Conservation (phyloP, 2,797 vertebrate genomes). For the Sebastes jordani region DNA sequence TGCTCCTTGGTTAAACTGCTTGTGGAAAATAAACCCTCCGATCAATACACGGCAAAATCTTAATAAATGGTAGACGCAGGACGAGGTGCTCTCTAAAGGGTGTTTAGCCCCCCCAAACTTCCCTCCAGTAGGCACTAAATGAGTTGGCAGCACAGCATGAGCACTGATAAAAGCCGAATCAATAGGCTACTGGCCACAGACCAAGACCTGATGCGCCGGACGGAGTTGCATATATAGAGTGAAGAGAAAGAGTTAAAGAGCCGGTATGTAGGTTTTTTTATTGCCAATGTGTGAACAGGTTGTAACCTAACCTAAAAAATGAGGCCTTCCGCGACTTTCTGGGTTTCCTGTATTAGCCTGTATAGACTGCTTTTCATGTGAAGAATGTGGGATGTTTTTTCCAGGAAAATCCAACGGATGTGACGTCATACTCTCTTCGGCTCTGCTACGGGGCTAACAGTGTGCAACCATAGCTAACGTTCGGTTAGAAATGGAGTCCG, state of each 20-base stretch:
- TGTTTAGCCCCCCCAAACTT: not conserved
- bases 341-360: too few species aligned
- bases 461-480: too few species aligned
- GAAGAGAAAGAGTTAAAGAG: not conserved
- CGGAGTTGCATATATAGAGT: slow-evolving; percentile 6
- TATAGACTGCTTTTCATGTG: too few species aligned
- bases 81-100: not conserved
- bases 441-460: too few species aligned
- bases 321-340: too few species aligned
- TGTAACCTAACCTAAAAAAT: too few species aligned
- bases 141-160: slow-evolving; percentile 13
- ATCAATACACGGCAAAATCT: slow-evolving; percentile 15
- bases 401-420: too few species aligned
- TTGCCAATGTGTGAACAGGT: too few species aligned
- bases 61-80: not conserved
- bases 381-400: too few species aligned
- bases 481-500: too few species aligned
- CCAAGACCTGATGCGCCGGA: not conserved
- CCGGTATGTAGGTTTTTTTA: too few species aligned
- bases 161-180: slow-evolving; percentile 22
- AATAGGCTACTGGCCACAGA: slow-evolving; percentile 14
- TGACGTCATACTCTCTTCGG: too few species aligned
- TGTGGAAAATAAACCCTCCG: not conserved
- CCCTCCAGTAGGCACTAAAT: slow-evolving; percentile 20
- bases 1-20: not conserved